Evolutionary conservation across 2,888 invertebrate genomes (phyloP), one percentile per base, ranked within the genome.

Genomic region (Poecilobothrus nobilitatus): DNA sequence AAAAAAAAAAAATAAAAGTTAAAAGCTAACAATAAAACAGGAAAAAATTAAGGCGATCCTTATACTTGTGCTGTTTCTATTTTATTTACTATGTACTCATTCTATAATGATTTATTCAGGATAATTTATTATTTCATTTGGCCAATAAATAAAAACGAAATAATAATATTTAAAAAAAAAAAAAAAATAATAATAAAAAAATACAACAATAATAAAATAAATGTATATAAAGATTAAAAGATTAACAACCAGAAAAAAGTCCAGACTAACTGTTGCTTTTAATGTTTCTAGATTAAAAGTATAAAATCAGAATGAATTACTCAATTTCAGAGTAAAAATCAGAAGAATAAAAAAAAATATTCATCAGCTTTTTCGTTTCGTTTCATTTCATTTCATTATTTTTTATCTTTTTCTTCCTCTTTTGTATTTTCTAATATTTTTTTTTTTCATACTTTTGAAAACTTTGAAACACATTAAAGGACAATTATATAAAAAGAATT

Each of bases 111-210:
- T 53, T 53, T 53, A 53, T 53, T 53, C 53, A 53, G 53, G 53
- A 53, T 53, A 53, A 53, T 53, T 53, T 53, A 53, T 53, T 53
- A 53, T 53, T 53, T 18, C 53, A 53, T 53, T 53, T 53, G 53
- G 53, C 53, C 53, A 53, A 53, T 53, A 53, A 53, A 53, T 53
- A 53, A 53, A 53, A 41, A 41, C 1, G 9, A 15, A 41, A 41
- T 41, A 41, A 41, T 41, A 41, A 41, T 12, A 41, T 12, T 9
- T 12, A 41, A 41, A 41, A 41, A 15, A 41, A 41, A 15, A 41
- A 12, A 1, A 12, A 41, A 8, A 41, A 41, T 8, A 41, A 41
- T 8, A 41, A 15, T 2, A 15, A 41, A 41, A 41, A 41, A 15
- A n/a, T n/a, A n/a, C n/a, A 41, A 15, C 2, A 41, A 41, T 5